Evolutionary conservation across 2,888 invertebrate species (phyloP), one percentile per base, ranked within the genome.

Genomic region (Idaea straminata): DNA sequence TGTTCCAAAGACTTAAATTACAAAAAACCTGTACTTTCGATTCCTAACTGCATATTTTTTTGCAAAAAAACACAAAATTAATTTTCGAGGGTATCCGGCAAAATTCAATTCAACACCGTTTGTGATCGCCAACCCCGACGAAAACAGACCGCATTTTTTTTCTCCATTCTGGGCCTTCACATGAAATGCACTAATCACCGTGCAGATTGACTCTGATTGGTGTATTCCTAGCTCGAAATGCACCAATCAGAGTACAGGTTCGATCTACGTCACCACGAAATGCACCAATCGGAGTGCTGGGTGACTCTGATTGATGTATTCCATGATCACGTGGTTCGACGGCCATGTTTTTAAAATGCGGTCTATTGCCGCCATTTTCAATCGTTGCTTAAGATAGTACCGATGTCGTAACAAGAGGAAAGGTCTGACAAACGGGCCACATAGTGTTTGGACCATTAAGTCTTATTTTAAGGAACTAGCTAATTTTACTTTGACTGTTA

Each of bases 321-420:
- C 34, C 16, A 16, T 16, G 13, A 7, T 25, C 34, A 25, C 34
- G 13, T 5, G 34, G 16, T 59, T 10, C 59, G 34, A 10, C 34
- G 13, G 13, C 7, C 6, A 4, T 61, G 16, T 47, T 47, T 13
- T 68, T 62, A 64, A 66, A 62, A 61, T 66, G 0, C 67, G 66
- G 69, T 69, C 69, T 64, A 15, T 64, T 59, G 59, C 63, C 62
- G 62, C 57, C 2, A n/a, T 57, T 60, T 62, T 64, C 63, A 62
- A 67, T 36, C 59, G 35, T 66, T 74, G 64, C 71, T 2, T 25
- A 72, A 62, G 68, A 66, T 65, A 71, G 64, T 75, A 82, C 82
- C 85, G 81, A 74, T 78, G 81, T 76, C 75, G 6, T 82, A 76
- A 78, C 78, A 86, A 78, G 83, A 77, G 83, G 84, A 83, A 86